These are phyloP conservation scores for Camponotus fellah DNA, from an alignment of 2,888 invertebrate genomes.

Conservation along the genomic window DNA sequence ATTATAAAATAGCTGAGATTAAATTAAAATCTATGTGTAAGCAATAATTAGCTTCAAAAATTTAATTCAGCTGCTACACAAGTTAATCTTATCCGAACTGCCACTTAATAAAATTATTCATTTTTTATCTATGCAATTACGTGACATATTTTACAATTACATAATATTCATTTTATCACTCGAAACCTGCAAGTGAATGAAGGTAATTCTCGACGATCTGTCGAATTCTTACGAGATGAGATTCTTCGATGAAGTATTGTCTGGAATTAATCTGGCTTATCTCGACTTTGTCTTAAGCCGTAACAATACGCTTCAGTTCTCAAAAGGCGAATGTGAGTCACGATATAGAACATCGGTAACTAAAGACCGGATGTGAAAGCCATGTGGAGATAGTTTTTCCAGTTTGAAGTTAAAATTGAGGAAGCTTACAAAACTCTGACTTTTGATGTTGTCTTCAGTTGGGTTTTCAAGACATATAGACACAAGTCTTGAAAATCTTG, in stretches of 20 bases:
- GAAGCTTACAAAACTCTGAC: background rate
- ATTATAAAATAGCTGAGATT: background rate
- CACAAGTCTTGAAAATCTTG: background rate
- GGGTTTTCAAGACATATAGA: background rate
- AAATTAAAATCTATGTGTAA: background rate
- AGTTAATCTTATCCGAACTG: background rate
- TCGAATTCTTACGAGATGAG: conserved; percentile 6
- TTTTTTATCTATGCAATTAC: background rate
- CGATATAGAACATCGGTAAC: background rate
- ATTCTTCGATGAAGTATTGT: background rate
- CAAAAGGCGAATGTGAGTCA: background rate
- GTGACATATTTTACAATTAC: background rate
- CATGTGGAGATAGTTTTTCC: background rate
- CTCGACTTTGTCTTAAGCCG: conserved; percentile 1
- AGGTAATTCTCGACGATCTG: background rate
- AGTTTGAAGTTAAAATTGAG: conserved; percentile 11
- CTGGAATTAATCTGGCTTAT: conserved; percentile 5
- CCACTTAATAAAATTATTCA: background rate
- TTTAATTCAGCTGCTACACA: background rate
- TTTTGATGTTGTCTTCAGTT: conserved; percentile 3
- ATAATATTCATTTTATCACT: background rate
- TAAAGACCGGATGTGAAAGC: background rate
- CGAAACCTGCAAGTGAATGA: background rate
- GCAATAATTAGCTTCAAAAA: background rate
- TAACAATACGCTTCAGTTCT: background rate